phyloP scores from a whole-genome alignment of 1,140 invertebrate genomes.

The Heterodera schachtii region DNA sequence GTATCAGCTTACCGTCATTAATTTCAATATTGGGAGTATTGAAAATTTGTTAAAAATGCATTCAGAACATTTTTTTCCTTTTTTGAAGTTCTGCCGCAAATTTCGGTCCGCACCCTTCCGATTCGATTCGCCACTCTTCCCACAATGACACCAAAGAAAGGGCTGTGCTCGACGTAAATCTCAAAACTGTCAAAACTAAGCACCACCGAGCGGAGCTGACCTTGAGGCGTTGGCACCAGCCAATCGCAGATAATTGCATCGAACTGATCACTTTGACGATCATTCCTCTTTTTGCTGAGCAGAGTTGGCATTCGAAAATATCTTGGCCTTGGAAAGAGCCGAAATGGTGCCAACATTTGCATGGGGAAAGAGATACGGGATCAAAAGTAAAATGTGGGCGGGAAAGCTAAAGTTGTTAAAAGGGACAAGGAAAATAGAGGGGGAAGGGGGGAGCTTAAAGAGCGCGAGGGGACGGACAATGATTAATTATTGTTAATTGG shows the following conservation, averaged over 20 bases:
- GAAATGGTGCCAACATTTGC: constrained; percentile 2
- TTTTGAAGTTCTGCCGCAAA: too few species aligned
- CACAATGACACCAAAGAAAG: constrained; percentile 25
- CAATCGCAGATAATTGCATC: constrained; percentile 25
- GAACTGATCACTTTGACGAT: constrained; percentile 22
- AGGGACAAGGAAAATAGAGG: too few species aligned
- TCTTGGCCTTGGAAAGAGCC: constrained; percentile 24
- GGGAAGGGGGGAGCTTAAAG: too few species aligned
- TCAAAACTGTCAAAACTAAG: constrained; percentile 27
- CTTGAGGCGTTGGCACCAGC: not conserved
- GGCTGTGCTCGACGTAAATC: constrained; percentile 21
- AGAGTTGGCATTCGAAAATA: constrained; percentile 20
- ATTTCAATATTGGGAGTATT: too few species aligned
- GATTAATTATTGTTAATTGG: too few species aligned
- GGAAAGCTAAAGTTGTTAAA: too few species aligned
- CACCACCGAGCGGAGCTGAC: constrained; percentile 18
- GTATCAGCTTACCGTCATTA: too few species aligned
- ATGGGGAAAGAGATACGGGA: too few species aligned
- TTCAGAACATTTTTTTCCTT: too few species aligned
- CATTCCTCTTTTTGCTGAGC: constrained; percentile 11
- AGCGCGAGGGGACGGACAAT: too few species aligned
- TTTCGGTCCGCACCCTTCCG: constrained; percentile 8
- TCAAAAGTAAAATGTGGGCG: too few species aligned
- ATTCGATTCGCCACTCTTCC: constrained; percentile 26
- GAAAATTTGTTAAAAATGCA: too few species aligned